Evolutionary conservation across 2,888 invertebrate species (phyloP), one percentile per base, ranked within the genome.

Genomic region (Vesta saturnalis): DNA sequence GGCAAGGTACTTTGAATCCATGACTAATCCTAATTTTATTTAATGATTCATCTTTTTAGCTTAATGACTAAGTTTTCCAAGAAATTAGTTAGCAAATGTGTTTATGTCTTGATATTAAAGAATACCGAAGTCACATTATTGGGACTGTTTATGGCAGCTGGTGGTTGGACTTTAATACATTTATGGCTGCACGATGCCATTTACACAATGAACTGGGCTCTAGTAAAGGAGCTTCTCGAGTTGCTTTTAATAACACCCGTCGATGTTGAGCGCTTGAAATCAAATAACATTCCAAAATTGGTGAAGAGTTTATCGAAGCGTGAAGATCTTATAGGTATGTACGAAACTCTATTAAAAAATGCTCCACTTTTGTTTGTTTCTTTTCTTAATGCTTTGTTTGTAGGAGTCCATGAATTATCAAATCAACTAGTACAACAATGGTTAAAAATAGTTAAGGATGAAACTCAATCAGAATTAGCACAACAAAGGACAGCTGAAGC

Each of bases 41-140:
- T 12, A 43, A n/a, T 4, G 30, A 6, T 30, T 30, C 30, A 30
- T 6, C n/a, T n/a, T 90, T 90, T 77, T 87, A 96, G 96, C 83
- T 89, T 97, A 81, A 97, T 97, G 97, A 94, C 93, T 55, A 96
- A 96, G 84, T 96, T 94, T 86, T 96, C 96, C 0, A 95, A 94
- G 83, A 97, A 97, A 84, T 87, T 97, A 75, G 97, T 97, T 62
- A 96, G 95, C 77, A 96, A 96, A 87, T 97, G 97, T 86, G 94
- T 97, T 79, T 97, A 97, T 81, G 91, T 96, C 77, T 94, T 96
- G 83, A 96, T 97, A 79, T 85, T 97, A 67, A 94, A 94, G 84
- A 92, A 92, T 71, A 96, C 97, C 10, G 91, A 93, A 80, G 90
- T 91, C 4, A 92, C 93, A 72, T 86, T 96, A 70, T 86, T 97